phyloP scores from a whole-genome alignment of 1,140 invertebrate species.

The Zeugodacus cucurbitae region DNA sequence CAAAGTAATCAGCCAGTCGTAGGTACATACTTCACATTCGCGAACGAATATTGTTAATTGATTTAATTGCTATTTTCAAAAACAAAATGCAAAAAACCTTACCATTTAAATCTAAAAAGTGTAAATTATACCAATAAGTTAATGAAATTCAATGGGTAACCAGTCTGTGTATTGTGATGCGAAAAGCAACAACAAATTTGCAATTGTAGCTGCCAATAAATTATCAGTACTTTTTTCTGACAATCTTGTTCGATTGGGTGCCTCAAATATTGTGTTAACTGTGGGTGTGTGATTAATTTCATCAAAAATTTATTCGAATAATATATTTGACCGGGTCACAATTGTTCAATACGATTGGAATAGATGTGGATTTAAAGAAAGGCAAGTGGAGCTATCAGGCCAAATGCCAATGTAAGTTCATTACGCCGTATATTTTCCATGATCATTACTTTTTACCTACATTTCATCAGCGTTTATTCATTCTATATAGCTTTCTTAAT shows the following conservation, averaged over 20 bases:
- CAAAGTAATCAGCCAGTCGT: not conserved
- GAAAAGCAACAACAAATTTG: conserved; percentile 16
- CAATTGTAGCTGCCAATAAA: not conserved
- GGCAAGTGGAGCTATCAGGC: not conserved
- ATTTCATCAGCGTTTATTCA: not conserved
- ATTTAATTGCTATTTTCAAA: not conserved
- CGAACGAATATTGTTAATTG: not conserved
- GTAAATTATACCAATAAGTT: not conserved
- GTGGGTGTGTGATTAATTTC: not conserved
- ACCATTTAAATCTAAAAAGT: not conserved
- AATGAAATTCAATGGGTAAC: not conserved
- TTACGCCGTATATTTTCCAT: not conserved
- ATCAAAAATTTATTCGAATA: not conserved
- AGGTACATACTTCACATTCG: not conserved
- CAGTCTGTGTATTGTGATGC: not conserved
- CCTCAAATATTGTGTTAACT: not conserved
- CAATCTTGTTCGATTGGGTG: not conserved
- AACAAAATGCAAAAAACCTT: not conserved
- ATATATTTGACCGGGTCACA: not conserved
- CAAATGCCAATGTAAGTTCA: conserved; percentile 24
- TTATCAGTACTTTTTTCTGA: not conserved
- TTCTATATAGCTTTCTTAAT: not conserved
- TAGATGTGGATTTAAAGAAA: not conserved
- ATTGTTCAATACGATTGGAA: not conserved
- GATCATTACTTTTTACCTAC: not conserved